Evolutionary conservation across 2,888 invertebrate species (phyloP), one percentile per base, ranked within the genome.

Genomic region (Noctua janthina): DNA sequence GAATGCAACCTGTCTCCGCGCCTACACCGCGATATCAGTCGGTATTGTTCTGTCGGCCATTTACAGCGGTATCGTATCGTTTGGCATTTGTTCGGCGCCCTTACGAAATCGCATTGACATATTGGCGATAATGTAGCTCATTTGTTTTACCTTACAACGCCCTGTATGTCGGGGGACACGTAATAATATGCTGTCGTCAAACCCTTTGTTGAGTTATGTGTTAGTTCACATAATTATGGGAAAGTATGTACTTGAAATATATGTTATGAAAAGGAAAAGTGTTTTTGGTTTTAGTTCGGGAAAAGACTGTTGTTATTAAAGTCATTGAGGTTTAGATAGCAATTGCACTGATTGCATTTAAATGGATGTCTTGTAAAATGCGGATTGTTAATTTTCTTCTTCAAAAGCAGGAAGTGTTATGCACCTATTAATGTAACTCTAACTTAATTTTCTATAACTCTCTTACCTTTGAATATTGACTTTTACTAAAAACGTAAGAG

Each of bases 11-110:
- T 70, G 75, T 68, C 87, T 87, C 90, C 67, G 46, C 17, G 78
- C 62, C 90, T 88, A 86, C 51, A 49, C 54, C 20, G 77, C 67
- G 77, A 76, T 87, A 82, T 78, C 74, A 68, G 87, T 90, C 86
- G 82, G 90, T 90, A 92, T 90, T 89, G 90, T 92, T 90, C 83
- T 82, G 74, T 85, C 73, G 84, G 79, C 88, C 84, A 90, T 90
- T 91, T 89, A 88, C 73, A 81, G 80, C 64, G 43, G 89, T 92
- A 91, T 90, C 91, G 88, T 92, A 90, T 91, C 70, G 66, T 91
- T 93, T 94, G 93, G 89, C 93, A 95, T 95, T 95, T 94, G 93
- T 92, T 93, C 91, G 91, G 92, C 79, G 90, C 89, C 91, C 90
- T 94, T 94, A 91, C 91, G 89, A 91, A 92, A 93, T 80, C 89